Percentiles rank a stretch among this genome's conserved stretches.
Conservation (phyloP, 2,797 vertebrate genomes). For the Hypotaenidia philippensis region DNA sequence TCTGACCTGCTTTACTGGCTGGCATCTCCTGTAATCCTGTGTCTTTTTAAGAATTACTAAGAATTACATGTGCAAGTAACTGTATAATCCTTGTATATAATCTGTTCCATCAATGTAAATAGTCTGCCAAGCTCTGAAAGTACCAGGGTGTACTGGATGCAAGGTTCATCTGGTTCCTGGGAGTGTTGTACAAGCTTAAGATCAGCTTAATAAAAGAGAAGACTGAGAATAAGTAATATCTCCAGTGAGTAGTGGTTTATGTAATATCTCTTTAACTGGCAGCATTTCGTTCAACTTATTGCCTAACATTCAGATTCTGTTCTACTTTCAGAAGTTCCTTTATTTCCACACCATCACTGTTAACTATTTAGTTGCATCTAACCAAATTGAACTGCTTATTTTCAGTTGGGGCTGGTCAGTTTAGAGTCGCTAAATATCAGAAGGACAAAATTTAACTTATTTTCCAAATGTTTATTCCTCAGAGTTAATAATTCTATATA, state of each 20-base stretch:
- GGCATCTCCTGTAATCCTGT: not conserved
- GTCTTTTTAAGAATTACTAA: not conserved
- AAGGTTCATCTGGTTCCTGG: not conserved
- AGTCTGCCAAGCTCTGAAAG: not conserved
- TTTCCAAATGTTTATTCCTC: not conserved
- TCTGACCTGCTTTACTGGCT: not conserved
- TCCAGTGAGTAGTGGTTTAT: not conserved
- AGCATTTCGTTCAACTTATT: not conserved
- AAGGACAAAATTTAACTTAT: not conserved
- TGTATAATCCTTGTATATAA: not conserved
- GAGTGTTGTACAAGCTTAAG: not conserved
- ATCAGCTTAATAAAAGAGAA: not conserved
- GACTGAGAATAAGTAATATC: not conserved
- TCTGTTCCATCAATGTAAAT: not conserved
- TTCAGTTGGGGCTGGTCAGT: not conserved
- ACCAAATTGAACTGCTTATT: not conserved
- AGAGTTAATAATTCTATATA: not conserved
- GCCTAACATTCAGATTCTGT: slow-evolving; percentile 21
- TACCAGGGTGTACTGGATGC: not conserved
- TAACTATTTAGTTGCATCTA: not conserved
- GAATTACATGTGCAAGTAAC: not conserved
- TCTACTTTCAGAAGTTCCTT: slow-evolving; percentile 20
- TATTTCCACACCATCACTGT: not conserved
- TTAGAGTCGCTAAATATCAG: not conserved
- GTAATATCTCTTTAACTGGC: not conserved